phyloP scores from a whole-genome alignment of 1,140 invertebrate species.

The Pseudomyrmex cubaensis region DNA sequence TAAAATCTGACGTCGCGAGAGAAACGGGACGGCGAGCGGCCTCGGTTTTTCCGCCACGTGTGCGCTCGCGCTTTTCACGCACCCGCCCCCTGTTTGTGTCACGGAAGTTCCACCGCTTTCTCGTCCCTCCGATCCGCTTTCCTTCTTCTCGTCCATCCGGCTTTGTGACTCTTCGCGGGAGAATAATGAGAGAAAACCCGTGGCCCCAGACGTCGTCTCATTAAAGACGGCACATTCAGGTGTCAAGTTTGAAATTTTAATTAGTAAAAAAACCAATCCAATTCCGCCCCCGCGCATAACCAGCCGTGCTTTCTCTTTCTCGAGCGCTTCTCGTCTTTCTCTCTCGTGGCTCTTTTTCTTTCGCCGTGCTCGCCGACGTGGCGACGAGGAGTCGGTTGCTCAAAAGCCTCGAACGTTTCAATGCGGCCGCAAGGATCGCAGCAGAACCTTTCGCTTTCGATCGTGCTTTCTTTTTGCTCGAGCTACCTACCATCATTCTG shows the following conservation, averaged over 20 bases:
- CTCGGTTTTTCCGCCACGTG: slow-evolving; percentile 1
- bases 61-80: background rate
- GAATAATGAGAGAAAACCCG: slow-evolving; percentile 69
- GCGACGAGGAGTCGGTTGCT: slow-evolving; percentile 49
- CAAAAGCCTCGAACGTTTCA: slow-evolving; percentile 67
- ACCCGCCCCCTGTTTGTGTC: background rate
- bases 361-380: background rate
- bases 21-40: background rate
- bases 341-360: slow-evolving; percentile 18
- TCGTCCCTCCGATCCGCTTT: background rate
- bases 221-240: slow-evolving; percentile 73
- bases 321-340: slow-evolving; percentile 9
- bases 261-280: slow-evolving; percentile 74
- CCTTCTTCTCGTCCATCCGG: background rate
- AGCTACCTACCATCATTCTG: slow-evolving; percentile 1
- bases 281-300: slow-evolving; percentile 59
- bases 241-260: slow-evolving; percentile 76
- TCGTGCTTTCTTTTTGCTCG: background rate
- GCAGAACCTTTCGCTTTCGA: background rate
- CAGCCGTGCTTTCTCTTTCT: background rate
- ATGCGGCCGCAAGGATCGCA: slow-evolving; percentile 28
- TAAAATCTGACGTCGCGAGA: slow-evolving; percentile 27
- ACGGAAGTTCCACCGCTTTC: slow-evolving; percentile 18
- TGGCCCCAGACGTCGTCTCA: slow-evolving; percentile 69
- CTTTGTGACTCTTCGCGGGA: slow-evolving; percentile 61